phyloP scores from a whole-genome alignment of 2,113 vertebrate species.

The Paradoxurus hermaphroditus region DNA sequence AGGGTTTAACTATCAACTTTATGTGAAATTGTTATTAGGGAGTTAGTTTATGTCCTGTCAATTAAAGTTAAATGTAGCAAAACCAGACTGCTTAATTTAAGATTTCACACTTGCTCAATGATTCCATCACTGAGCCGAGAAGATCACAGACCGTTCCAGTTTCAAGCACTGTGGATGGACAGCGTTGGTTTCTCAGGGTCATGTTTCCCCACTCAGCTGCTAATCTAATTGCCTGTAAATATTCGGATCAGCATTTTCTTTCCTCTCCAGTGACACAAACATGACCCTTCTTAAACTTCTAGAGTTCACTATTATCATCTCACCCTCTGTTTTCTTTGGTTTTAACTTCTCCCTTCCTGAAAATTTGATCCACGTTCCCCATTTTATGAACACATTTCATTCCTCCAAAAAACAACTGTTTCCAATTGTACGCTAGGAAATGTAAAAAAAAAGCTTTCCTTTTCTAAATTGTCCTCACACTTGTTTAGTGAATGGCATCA shows the following conservation, averaged over 20 bases:
- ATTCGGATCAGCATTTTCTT: neutral
- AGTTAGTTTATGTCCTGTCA: neutral
- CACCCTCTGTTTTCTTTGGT: neutral
- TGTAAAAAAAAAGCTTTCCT: neutral
- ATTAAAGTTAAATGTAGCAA: constrained; percentile 35
- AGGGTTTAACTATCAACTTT: constrained; percentile 29
- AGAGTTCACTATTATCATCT: neutral
- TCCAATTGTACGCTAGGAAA: neutral
- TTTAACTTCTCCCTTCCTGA: neutral
- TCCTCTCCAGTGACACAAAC: neutral
- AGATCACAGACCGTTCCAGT: neutral
- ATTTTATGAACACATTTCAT: neutral
- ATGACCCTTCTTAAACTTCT: neutral
- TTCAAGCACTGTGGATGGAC: neutral
- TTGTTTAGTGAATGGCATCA: neutral
- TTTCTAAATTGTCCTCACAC: neutral
- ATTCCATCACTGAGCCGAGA: neutral
- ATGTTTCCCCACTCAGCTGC: neutral
- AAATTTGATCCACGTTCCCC: neutral
- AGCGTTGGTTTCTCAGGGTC: neutral
- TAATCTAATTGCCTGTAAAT: neutral
- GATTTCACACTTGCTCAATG: neutral
- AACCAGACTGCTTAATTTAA: neutral
- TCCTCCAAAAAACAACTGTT: neutral
- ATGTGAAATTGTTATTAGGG: constrained; percentile 31